A percentile compares a stretch with the other conserved stretches of the same genome.
These are phyloP conservation scores for Rhagium mordax DNA, from an alignment of 2,888 invertebrate genomes.

Conservation along the genomic window DNA sequence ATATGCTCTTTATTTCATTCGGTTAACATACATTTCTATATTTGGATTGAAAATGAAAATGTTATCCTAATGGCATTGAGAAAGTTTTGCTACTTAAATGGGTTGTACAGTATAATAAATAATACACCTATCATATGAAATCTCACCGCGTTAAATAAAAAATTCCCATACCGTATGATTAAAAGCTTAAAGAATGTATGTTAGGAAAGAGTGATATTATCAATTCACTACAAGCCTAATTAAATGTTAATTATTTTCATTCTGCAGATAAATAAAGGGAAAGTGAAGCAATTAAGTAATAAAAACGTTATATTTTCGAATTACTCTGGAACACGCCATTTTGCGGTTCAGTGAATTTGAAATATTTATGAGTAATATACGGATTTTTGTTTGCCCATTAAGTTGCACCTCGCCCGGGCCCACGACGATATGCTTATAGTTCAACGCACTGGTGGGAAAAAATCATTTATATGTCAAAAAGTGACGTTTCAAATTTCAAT, in stretches of 20 bases:
- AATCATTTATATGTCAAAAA: too few relatives aligned
- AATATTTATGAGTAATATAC: too few relatives aligned
- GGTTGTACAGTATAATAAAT: background rate
- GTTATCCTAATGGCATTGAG: background rate
- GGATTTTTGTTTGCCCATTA: too few relatives aligned
- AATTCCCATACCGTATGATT: background rate
- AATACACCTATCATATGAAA: background rate
- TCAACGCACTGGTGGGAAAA: too few relatives aligned
- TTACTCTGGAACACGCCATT: background rate
- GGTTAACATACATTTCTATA: too few relatives aligned
- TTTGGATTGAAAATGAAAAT: too few relatives aligned
- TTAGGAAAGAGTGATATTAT: constrained; percentile 19
- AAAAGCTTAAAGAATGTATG: constrained; percentile 1
- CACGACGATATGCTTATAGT: too few relatives aligned
- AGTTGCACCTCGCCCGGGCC: too few relatives aligned
- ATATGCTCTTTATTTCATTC: too few relatives aligned
- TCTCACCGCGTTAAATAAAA: background rate
- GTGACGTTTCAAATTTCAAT: too few relatives aligned
- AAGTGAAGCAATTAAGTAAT: constrained; percentile 9
- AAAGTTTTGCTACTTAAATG: background rate
- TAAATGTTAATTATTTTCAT: constrained; percentile 17
- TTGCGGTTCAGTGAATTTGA: background rate
- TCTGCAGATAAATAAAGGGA: background rate
- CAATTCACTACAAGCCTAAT: constrained; percentile 1
- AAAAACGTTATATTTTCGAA: background rate